Base-by-base conservation (phyloP, 2,888 invertebrate species). In the Cordilura impudica region DNA sequence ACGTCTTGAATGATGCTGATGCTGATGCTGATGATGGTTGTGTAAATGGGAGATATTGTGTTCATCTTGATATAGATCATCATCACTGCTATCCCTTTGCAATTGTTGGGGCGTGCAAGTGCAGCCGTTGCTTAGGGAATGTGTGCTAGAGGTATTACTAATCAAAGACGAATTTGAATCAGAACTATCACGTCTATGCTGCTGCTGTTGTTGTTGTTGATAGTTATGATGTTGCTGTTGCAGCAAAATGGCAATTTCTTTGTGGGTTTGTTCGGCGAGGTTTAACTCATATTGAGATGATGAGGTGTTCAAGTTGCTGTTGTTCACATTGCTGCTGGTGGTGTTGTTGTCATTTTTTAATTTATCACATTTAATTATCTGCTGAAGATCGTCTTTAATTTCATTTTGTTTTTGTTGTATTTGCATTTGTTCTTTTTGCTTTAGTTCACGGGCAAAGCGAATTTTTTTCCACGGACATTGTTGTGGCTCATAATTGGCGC, bases 381-480 rank as follows among this genome's bases (percentile, higher is more conserved):
- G 23, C 61, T n/a, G n/a, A n/a, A 26, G 21, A 14, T 71, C 65
- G 1, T 65, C 66, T 39, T 72, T 51, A 43, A 45, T 63, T 61
- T 81, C 75, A 19, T 84, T 75, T 47, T 84, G 81, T 26, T 84
- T 81, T 75, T 85, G 82, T 23, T 84, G 72, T 18, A 81, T 60
- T 58, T 82, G 84, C 49, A 84, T 83, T 81, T 86, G 83, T 79
- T 88, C 88, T 31, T 88, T 87, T 75, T 88, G 90, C 79, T 89
- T 90, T 76, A 88, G 86, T 83, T 90, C 90, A 21, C 90, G 85
- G 29, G 90, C 90, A 81, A 86, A 90, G 29, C 90, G 87, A 43
- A 90, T 89, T 82, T 90, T 90, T 83, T 90, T 90, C 90, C 90
- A 90, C 49, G 90, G 90, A 83, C 89, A 90, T 73, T 87, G 88